A percentile compares a stretch with the other conserved stretches of the same genome.
Evolutionary conservation across 2,888 invertebrate genomes (phyloP).

Genomic region (Dynastes hyllus): DNA sequence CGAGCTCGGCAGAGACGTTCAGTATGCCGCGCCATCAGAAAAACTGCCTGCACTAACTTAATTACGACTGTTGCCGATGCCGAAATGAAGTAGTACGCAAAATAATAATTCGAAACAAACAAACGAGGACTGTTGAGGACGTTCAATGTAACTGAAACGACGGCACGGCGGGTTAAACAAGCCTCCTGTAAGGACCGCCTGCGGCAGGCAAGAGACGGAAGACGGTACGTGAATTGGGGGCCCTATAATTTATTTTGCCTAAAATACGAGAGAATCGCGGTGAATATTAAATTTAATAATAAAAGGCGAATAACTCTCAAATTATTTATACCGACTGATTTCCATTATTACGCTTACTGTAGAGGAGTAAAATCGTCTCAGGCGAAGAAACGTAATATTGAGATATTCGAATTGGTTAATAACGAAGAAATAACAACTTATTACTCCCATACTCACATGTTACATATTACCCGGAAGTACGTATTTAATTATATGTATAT

Average conservation of each 20-base stretch:
- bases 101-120: constrained; percentile 42
- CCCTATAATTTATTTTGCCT: constrained; percentile 42
- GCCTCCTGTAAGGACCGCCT: constrained; percentile 12
- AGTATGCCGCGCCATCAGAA: constrained; percentile 13
- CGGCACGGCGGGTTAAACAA: neutral
- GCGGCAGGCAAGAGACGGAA: constrained; percentile 25
- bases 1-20: neutral
- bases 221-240: constrained; percentile 12
- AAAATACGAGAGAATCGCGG: constrained; percentile 46
- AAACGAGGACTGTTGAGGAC: constrained; percentile 15
- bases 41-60: constrained; percentile 38
- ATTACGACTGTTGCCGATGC: constrained; percentile 29
- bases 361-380: neutral
- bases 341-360: constrained; percentile 47
- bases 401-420: constrained; percentile 16
- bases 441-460: neutral
- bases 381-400: neutral
- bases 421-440: constrained; percentile 2
- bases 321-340: constrained; percentile 51
- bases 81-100: constrained; percentile 35
- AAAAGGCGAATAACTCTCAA: constrained; percentile 38
- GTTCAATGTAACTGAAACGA: constrained; percentile 20
- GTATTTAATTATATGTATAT: too few relatives aligned
- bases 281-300: constrained; percentile 50
- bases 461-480: neutral